phyloP scores from a whole-genome alignment of 2,888 invertebrate genomes.

The Cryptocheilus praepositus region DNA sequence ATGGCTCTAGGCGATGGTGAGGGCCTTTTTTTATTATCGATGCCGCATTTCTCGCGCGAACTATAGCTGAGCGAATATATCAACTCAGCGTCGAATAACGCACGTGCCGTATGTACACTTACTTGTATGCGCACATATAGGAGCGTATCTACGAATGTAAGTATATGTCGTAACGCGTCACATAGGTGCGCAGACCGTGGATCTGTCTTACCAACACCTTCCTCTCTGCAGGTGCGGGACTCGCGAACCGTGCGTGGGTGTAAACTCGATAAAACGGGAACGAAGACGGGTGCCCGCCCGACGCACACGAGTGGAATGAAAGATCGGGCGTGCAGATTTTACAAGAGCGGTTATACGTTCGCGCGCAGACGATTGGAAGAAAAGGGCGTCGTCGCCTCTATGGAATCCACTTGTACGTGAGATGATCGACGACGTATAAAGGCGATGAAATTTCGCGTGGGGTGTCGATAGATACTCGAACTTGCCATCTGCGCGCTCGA shows the following conservation, averaged over 20 bases:
- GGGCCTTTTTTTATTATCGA: too few relatives aligned
- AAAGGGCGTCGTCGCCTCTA: background rate
- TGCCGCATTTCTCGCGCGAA: slow-evolving; percentile 11
- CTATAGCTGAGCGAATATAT: slow-evolving; percentile 9
- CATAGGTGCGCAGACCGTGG: too few relatives aligned
- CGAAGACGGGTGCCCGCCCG: slow-evolving; percentile 9
- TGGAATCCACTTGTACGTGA: too few relatives aligned
- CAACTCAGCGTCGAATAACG: background rate
- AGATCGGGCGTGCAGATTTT: slow-evolving; percentile 12
- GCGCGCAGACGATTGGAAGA: background rate
- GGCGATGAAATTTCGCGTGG: too few relatives aligned
- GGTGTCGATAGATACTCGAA: too few relatives aligned
- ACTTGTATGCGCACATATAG: too few relatives aligned
- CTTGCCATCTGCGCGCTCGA: too few relatives aligned
- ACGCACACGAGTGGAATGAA: slow-evolving; percentile 12
- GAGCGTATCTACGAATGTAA: too few relatives aligned
- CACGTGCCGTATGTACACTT: too few relatives aligned
- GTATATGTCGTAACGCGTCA: too few relatives aligned
- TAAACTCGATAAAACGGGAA: slow-evolving; percentile 15
- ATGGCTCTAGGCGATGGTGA: too few relatives aligned
- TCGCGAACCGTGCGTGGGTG: slow-evolving; percentile 5
- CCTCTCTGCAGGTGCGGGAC: slow-evolving; percentile 9
- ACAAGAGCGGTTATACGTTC: slow-evolving; percentile 4
- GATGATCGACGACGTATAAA: too few relatives aligned
- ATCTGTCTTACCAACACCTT: background rate